Evolutionary conservation across 2,797 vertebrate species (phyloP), one percentile per base, ranked within the genome.

Genomic region (Trematomus bernacchii): DNA sequence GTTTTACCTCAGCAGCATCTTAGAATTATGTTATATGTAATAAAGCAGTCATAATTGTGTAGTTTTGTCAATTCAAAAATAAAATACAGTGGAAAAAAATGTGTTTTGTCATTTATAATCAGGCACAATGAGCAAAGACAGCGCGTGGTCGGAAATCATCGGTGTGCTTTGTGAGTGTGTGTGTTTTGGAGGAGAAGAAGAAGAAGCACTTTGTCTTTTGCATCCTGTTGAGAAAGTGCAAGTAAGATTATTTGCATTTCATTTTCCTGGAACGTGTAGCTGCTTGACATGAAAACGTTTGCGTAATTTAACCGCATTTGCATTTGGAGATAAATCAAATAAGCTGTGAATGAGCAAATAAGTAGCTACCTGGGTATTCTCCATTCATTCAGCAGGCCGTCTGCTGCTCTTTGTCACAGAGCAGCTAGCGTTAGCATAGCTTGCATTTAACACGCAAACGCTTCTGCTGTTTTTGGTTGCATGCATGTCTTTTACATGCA

Each of bases 221-320:
- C 88, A 86, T 92, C 89, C 84, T 88, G 87, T 76, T 71, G 66
- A 79, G 6, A 54, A 77, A 76, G 75, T 84, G 70, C 85, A 86
- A 92, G 93, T 93, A 92, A 87, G 90, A 30, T 54, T 13, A 90
- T 92, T 92, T 93, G 90, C 91, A 92, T 91, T 6, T 80, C 0
- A 6, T 79, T 83, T 77, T 66, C 37, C 16, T 27, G 10, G 47
- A 66, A 50, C 19, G 47, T 30, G 21, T 70, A 19, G 4, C 1
- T 4, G 13, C 0, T 59, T 27, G 10, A 73, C 76, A 52, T n/a
- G 0, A 52, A 55, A 48, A 51, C 6, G 0, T 10, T 43, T 15
- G 21, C 11, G 9, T 50, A 54, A 23, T 30, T 80, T 66, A 3
- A 9, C 3, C 1, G 10, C 4, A 66, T 87, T 89, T 89, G 82